Percentiles rank a stretch among this genome's conserved stretches.
phyloP scores from a whole-genome alignment of 2,797 vertebrate species.

The Ptychadena robeensis region DNA sequence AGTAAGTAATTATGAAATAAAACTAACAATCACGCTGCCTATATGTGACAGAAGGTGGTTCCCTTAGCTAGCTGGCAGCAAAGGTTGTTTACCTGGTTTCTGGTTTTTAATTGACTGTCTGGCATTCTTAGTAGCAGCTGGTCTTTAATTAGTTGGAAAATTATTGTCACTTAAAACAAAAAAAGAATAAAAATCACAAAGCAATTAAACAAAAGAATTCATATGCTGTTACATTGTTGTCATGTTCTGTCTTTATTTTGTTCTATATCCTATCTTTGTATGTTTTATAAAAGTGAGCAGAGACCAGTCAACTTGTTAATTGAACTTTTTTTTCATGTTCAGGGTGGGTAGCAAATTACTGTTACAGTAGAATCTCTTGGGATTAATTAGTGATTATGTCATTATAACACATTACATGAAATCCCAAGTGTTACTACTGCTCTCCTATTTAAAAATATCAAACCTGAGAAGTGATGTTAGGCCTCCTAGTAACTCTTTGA shows the following conservation, averaged over 20 bases:
- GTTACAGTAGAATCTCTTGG: not conserved
- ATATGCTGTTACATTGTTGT: slow-evolving; percentile 56
- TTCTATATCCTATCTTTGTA: slow-evolving; percentile 2
- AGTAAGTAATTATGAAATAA: slow-evolving; percentile 58
- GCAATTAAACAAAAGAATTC: slow-evolving; percentile 58
- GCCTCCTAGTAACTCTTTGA: not conserved
- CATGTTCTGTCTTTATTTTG: slow-evolving; percentile 17
- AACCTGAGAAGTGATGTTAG: not conserved
- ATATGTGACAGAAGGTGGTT: slow-evolving; percentile 59
- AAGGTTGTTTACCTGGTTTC: slow-evolving; percentile 63
- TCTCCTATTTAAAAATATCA: too few relatives aligned
- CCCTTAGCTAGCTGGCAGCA: slow-evolving; percentile 57
- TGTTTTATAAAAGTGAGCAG: not conserved
- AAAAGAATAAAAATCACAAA: slow-evolving; percentile 51
- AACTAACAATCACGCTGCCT: slow-evolving; percentile 52
- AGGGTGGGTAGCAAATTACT: not conserved
- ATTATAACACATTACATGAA: not conserved
- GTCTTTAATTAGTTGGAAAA: slow-evolving; percentile 62
- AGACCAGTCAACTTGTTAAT: not conserved
- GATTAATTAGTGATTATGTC: not conserved
- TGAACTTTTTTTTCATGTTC: too few relatives aligned
- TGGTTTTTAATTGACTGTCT: slow-evolving; percentile 60
- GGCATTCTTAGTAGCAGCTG: slow-evolving; percentile 59
- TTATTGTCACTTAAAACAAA: slow-evolving; percentile 61
- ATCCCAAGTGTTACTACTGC: not conserved